phyloP scores from a whole-genome alignment of 2,888 invertebrate genomes.

The Meteorus colon region DNA sequence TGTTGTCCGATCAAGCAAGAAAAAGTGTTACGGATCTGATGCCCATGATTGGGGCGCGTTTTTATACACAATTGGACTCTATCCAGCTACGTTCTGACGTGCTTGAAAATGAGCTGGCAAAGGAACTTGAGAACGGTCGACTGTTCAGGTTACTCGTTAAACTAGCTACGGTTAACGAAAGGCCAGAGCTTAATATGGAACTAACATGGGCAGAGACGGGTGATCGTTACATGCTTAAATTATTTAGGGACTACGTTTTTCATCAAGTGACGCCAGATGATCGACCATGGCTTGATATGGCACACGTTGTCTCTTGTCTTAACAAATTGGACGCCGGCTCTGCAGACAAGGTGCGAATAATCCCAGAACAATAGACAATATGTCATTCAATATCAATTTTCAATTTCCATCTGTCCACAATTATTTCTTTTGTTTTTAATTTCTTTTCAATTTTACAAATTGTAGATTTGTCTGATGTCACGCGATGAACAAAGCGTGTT shows the following conservation, averaged over 20 bases:
- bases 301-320: conserved; percentile 93
- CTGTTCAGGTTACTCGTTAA: conserved; percentile 93
- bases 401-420: conserved; percentile 2
- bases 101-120: conserved; percentile 91
- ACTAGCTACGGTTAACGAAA: conserved; percentile 94
- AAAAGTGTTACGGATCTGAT: conserved; percentile 95
- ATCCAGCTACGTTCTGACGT: conserved; percentile 90
- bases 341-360: conserved; percentile 80
- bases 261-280: conserved; percentile 96
- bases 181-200: conserved; percentile 96
- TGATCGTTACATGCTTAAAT: conserved; percentile 97
- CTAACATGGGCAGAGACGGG: conserved; percentile 98
- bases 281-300: conserved; percentile 96
- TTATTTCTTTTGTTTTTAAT: conserved; percentile 25
- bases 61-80: conserved; percentile 96
- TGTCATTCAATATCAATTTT: background rate
- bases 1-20: conserved; percentile 80
- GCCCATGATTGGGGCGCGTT: conserved; percentile 99
- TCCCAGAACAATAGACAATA: background rate
- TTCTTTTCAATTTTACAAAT: conserved; percentile 38
- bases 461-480: conserved; percentile 94
- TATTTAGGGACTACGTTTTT: conserved; percentile 98
- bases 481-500: conserved; percentile 97
- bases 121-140: conserved; percentile 96
- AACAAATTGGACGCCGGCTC: conserved; percentile 93